Evolutionary conservation across 2,888 invertebrate species (phyloP).

Genomic region (Linyphia triangularis): DNA sequence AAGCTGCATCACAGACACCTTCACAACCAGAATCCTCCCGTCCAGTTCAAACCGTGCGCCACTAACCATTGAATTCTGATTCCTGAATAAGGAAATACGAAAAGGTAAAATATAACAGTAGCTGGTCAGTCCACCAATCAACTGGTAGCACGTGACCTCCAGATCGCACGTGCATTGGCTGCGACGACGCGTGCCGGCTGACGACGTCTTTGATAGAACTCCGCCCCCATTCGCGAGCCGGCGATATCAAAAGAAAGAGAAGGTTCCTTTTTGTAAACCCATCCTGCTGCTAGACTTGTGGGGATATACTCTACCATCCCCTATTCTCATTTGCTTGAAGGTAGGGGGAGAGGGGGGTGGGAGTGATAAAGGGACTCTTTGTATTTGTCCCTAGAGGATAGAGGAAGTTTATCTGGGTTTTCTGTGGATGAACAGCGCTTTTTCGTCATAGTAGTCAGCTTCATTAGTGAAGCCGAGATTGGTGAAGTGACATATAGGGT

Average conservation of each 20-base stretch:
- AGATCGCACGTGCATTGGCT: slow-evolving; percentile 47
- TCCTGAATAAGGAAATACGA: too few relatives aligned
- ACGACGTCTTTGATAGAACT: not conserved
- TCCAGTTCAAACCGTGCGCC: not conserved
- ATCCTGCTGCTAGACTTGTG: not conserved
- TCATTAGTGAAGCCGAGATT: slow-evolving; percentile 6
- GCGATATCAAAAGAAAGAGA: slow-evolving; percentile 32
- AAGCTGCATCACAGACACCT: not conserved
- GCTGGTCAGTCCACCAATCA: slow-evolving; percentile 49
- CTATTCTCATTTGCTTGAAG: not conserved
- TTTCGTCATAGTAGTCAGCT: not conserved
- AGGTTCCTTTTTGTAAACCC: not conserved
- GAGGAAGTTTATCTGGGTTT: not conserved
- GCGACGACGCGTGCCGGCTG: not conserved
- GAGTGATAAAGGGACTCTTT: not conserved
- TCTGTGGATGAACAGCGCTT: not conserved
- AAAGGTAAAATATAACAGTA: not conserved
- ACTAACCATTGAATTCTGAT: not conserved
- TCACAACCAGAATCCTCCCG: not conserved
- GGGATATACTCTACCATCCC: not conserved
- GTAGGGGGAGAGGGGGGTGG: not conserved
- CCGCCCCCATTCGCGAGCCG: slow-evolving; percentile 24
- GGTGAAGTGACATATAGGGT: not conserved
- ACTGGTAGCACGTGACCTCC: slow-evolving; percentile 12
- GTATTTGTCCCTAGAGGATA: not conserved